These are phyloP conservation scores for Fistularia tabacaria DNA, from an alignment of 2,797 vertebrate genomes.

Conservation along the genomic window DNA sequence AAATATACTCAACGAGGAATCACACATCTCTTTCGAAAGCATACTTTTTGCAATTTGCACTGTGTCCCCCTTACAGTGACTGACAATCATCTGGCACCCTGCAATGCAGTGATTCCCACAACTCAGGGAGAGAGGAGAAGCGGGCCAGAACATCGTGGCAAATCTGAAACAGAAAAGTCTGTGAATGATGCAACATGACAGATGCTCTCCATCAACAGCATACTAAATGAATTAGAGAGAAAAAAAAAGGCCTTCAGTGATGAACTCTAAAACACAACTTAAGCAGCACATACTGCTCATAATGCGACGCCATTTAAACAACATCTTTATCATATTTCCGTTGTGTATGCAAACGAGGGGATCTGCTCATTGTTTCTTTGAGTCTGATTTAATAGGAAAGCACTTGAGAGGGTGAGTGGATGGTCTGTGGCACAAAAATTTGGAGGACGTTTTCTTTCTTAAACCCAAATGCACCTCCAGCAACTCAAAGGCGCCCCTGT, in stretches of 20 bases:
- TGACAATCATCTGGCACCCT: constrained; percentile 40
- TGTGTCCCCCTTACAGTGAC: constrained; percentile 16
- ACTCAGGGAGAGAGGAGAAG: constrained; percentile 22
- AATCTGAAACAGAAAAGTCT: constrained; percentile 17
- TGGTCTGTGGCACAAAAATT: no score
- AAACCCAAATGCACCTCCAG: not conserved
- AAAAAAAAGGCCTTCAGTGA: not conserved
- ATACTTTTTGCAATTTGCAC: constrained; percentile 11
- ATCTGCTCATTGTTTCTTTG: not conserved
- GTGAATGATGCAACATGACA: constrained; percentile 31
- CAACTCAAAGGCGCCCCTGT: no score
- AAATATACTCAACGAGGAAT: no score
- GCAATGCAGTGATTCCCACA: constrained; percentile 46
- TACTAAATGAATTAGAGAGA: not conserved
- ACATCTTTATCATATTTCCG: not conserved
- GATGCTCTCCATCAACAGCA: constrained; percentile 6
- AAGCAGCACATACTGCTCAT: not conserved
- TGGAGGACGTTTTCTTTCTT: not conserved
- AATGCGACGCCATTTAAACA: constrained; percentile 1
- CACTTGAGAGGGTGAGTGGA: no score
- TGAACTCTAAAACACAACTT: constrained; percentile 6
- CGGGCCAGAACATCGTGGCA: constrained; percentile 43
- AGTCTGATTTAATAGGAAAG: no score
- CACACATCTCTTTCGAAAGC: constrained; percentile 36
- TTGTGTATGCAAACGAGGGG: constrained; percentile 1